Percentiles rank a stretch among this genome's conserved stretches.
These are phyloP conservation scores for Thaumetopoea pityocampa DNA, from an alignment of 1,140 invertebrate genomes.

Conservation along the genomic window DNA sequence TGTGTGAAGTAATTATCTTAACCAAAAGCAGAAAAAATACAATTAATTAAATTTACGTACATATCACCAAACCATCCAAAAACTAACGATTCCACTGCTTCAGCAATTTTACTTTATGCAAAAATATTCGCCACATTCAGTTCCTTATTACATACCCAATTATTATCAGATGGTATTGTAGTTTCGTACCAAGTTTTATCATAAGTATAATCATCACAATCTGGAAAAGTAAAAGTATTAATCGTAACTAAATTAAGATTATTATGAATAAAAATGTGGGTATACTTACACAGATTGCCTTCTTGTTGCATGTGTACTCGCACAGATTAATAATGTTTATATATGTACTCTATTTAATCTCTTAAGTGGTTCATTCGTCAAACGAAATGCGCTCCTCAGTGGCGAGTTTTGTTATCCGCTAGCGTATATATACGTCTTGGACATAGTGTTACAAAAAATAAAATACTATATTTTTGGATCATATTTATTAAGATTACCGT, in stretches of 20 bases:
- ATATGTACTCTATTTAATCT: too few species aligned
- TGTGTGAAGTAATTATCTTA: background rate
- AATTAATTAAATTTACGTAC: conserved; percentile 31
- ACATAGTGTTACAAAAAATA: too few species aligned
- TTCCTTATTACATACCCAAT: conserved; percentile 63
- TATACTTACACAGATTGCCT: too few species aligned
- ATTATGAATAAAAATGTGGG: too few species aligned
- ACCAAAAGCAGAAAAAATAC: background rate
- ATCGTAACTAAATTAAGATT: background rate
- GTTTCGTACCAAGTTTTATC: conserved; percentile 59
- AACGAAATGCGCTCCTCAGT: too few species aligned
- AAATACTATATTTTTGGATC: too few species aligned
- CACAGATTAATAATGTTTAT: too few species aligned
- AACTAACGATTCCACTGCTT: conserved; percentile 50
- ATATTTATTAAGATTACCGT: too few species aligned
- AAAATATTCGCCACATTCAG: conserved; percentile 53
- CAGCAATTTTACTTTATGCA: conserved; percentile 45
- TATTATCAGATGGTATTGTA: conserved; percentile 47
- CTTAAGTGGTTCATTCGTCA: too few species aligned
- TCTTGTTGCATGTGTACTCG: too few species aligned
- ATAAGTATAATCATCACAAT: conserved; percentile 42
- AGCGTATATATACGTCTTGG: too few species aligned
- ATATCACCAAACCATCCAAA: conserved; percentile 62
- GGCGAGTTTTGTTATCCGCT: too few species aligned
- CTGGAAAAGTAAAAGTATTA: conserved; percentile 28